phyloP scores from a whole-genome alignment of 2,797 vertebrate genomes.

The Coranthus polyacanthus region DNA sequence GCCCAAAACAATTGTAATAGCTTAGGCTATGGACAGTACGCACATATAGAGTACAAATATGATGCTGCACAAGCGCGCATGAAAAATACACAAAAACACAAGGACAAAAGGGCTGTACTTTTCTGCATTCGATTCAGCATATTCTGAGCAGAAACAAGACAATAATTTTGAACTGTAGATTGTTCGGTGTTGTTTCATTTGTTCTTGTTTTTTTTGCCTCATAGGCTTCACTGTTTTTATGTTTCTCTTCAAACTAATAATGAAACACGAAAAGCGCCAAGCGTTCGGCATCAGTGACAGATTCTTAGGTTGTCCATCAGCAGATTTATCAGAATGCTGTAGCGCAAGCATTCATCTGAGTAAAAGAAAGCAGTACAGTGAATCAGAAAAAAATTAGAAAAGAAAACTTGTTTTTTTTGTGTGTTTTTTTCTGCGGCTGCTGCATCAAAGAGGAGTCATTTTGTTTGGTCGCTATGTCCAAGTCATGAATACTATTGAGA shows the following conservation, averaged over 20 bases:
- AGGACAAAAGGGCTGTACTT: conserved; percentile 24
- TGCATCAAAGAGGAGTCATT: background rate
- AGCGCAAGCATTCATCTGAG: background rate
- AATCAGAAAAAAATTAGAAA: background rate
- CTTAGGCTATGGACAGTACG: conserved; percentile 40
- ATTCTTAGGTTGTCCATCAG: too few relatives aligned
- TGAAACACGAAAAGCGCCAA: too few relatives aligned
- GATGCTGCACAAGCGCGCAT: conserved; percentile 7
- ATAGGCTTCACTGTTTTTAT: too few relatives aligned
- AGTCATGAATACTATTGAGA: conserved; percentile 17
- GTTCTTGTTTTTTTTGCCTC: background rate
- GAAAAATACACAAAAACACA: background rate
- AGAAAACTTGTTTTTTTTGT: background rate
- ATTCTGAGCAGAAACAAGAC: background rate
- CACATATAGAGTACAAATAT: conserved; percentile 33
- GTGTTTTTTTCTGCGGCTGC: conserved; percentile 6
- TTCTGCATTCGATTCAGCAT: conserved; percentile 6
- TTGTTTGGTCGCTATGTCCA: conserved; percentile 6
- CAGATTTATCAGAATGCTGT: background rate
- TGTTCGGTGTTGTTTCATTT: too few relatives aligned
- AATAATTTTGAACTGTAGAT: background rate
- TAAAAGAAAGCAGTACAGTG: background rate
- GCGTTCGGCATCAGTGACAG: too few relatives aligned
- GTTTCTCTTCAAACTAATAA: too few relatives aligned
- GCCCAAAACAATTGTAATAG: conserved; percentile 54